Base-by-base conservation (phyloP, 2,888 invertebrate species). In the Caprella mutica region DNA sequence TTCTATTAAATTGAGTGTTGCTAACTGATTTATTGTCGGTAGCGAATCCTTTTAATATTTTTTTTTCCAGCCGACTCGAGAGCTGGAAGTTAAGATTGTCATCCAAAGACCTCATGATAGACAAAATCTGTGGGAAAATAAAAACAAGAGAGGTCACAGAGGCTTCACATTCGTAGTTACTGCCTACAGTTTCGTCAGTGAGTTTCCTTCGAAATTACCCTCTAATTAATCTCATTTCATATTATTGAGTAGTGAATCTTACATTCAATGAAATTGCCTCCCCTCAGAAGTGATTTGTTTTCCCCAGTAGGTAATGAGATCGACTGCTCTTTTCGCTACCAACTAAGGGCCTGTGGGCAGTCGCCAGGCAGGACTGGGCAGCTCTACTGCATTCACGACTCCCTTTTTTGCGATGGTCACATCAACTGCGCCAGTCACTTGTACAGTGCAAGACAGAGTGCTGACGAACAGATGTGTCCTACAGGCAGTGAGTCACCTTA, bases 111-210 rank as follows among this genome's bases (percentile, higher is more conserved):
- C 35, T 5, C 24, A 21, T 9, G 54, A 58, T 26, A 38, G 35
- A 21, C 30, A 23, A 30, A 21, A n/a, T 29, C 21, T 56, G 3
- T 50, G 56, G 56, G 27, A 48, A 4, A 42, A 58, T 24, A 44
- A 21, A 3, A 24, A 30, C 35, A 58, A 55, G 58, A 14, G 43
- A 5, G 43, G 33, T 17, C 56, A 63, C 55, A 24, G 52, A 40
- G 62, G 62, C 38, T 59, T 63, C 48, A 63, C 59, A 9, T 59
- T 63, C 42, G 59, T 63, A n/a, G 59, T 63, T 14, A 63, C 62
- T 2, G 57, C 59, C 17, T 63, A 63, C 48, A 51, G 46, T 12
- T 57, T 58, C 21, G 38, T 51, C 27, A 30, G 48, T 48, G 17
- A 48, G 48, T 48, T 14, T 33, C 14, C 33, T 33, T 33, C 33